These are phyloP conservation scores for Dissostichus mawsoni DNA, from an alignment of 2,113 vertebrate genomes.

Conservation along the genomic window DNA sequence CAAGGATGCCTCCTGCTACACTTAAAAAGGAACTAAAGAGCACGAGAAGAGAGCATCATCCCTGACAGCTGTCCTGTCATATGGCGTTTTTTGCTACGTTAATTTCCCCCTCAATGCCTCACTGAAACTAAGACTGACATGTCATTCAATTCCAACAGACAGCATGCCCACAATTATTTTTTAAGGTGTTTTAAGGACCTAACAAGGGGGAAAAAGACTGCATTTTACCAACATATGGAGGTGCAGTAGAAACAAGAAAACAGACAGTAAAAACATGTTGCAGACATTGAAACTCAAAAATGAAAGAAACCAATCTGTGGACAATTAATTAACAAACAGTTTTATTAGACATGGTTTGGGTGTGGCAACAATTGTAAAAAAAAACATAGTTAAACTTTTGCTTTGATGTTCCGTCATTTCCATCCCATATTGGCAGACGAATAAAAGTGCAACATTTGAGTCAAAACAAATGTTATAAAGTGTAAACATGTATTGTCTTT, in stretches of 20 bases:
- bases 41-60: slow-evolving; percentile 56
- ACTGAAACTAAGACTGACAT: slow-evolving; percentile 51
- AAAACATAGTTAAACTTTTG: not conserved
- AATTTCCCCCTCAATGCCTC: slow-evolving; percentile 50
- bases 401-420: not conserved
- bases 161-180: slow-evolving; percentile 15
- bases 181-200: slow-evolving; percentile 13
- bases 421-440: too few species aligned
- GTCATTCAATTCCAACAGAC: slow-evolving; percentile 31
- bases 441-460: too few species aligned
- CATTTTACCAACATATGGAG: not conserved
- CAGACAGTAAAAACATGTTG: not conserved
- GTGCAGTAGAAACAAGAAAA: not conserved
- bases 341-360: not conserved
- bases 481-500: not conserved
- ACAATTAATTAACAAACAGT: not conserved
- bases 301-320: not conserved
- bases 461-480: too few species aligned
- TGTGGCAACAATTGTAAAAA: not conserved
- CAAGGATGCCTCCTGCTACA: slow-evolving; percentile 38
- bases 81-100: slow-evolving; percentile 64
- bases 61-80: slow-evolving; percentile 73
- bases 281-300: not conserved
- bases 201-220: not conserved
- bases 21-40: slow-evolving; percentile 44